Evolutionary conservation across 64 coral and sea anemone genomes (phyloP), one percentile per base, ranked within the genome.

Genomic region (Astreopora myriophthalma): DNA sequence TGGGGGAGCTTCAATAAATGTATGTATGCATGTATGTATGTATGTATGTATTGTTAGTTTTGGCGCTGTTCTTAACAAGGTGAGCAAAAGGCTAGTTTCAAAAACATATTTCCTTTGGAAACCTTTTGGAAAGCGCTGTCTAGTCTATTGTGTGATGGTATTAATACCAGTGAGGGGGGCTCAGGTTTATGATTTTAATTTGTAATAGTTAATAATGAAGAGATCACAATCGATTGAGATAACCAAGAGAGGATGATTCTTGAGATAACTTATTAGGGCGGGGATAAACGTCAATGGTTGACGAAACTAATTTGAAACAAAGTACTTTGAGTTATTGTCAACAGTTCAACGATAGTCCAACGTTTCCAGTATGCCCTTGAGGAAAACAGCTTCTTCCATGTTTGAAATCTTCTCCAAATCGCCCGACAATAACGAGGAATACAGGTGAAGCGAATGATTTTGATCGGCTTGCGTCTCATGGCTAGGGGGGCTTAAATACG

Each of bases 261-360:
- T 67, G 63, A 67, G 63, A 67, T 67, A 67, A 67, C 63, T 61
- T n/a, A 61, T 61, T 61, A 61, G 57, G 63, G 63, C 63, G 63
- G 63, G 63, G 63, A 67, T 67, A 67, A 24, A 67, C 63, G 63
- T 27, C 63, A 67, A 67, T 67, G 63, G 22, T 67, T 67, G 27
- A 67, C n/a, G 24, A 67, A 67, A 61, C n/a, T 24, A 67, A 3
- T 1, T 24, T 67, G 63, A 29, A 67, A 67, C 63, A 67, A 24
- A 22, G 4, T 67, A 27, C 63, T 67, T 67, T 26, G 63, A 67
- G 63, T 67, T 67, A 29, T 67, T 67, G 20, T 67, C 24, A 26
- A 14, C 12, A 8, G 49, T 55, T 55, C 49, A 55, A 55, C 16
- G 49, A 55, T 24, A 6, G 63, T 67, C 63, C n/a, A 67, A 22